Percentiles rank a stretch among this genome's conserved stretches.
phyloP scores from a whole-genome alignment of 2,113 vertebrate genomes.

The Brevimyrus niger region DNA sequence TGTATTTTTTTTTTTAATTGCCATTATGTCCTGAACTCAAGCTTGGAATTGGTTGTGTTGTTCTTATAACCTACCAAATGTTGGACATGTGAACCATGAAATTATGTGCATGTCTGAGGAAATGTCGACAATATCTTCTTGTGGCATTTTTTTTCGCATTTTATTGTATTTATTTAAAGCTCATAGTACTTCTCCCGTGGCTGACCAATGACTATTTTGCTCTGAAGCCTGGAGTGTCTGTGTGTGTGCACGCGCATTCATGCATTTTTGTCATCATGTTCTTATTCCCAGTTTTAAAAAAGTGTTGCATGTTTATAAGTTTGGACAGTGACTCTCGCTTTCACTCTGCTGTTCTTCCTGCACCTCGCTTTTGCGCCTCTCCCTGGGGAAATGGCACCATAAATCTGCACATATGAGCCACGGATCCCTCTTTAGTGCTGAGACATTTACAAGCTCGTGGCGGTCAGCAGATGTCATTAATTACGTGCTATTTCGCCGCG shows the following conservation, averaged over 20 bases:
- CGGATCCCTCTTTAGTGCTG: background rate
- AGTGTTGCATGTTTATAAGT: background rate
- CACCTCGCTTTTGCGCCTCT: background rate
- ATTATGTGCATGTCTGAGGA: background rate
- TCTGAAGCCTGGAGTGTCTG: background rate
- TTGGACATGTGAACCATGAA: background rate
- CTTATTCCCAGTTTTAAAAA: background rate
- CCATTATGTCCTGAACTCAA: background rate
- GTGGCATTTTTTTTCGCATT: background rate
- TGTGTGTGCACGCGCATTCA: background rate
- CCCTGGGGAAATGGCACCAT: background rate
- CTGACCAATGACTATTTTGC: background rate
- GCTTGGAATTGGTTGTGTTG: background rate
- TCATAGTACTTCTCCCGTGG: background rate
- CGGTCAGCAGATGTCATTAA: slow-evolving; percentile 19
- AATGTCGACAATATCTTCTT: background rate
- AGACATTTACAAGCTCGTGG: background rate
- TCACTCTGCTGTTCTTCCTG: background rate
- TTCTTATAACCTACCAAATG: background rate
- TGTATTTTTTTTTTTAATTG: background rate
- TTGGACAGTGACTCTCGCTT: background rate
- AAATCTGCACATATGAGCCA: background rate
- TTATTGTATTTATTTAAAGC: background rate
- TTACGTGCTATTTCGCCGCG: slow-evolving; percentile 16
- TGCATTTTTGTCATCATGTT: background rate